These are phyloP conservation scores for Latrodectus hesperus DNA, from an alignment of 2,888 invertebrate genomes.

Conservation along the genomic window DNA sequence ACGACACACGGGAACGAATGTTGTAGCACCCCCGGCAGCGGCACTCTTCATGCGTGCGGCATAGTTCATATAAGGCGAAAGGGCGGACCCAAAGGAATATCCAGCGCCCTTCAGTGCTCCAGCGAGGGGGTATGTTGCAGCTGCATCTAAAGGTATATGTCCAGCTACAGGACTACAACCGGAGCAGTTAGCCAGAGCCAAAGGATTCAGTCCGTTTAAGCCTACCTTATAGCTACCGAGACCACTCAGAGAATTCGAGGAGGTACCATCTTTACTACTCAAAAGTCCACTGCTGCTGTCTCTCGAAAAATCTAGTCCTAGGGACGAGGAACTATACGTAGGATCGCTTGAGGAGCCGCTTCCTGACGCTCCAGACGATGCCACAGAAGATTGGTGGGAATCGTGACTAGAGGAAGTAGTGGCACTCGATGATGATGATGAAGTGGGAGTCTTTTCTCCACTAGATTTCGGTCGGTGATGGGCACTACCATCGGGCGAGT, in stretches of 20 bases:
- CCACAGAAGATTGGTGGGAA: constrained; percentile 45
- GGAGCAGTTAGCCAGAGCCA: constrained; percentile 70
- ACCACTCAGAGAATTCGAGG: constrained; percentile 56
- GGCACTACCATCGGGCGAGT: constrained; percentile 49
- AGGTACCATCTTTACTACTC: constrained; percentile 69
- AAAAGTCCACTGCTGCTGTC: constrained; percentile 68
- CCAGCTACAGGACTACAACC: constrained; percentile 71
- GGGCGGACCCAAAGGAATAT: constrained; percentile 74
- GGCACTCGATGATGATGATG: constrained; percentile 42
- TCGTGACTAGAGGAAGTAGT: constrained; percentile 47
- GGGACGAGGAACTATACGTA: constrained; percentile 67
- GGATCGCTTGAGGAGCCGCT: constrained; percentile 58
- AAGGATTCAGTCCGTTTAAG: constrained; percentile 71
- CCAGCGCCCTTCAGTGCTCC: constrained; percentile 66
- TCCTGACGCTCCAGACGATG: constrained; percentile 42
- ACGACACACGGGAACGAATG: constrained; percentile 91
- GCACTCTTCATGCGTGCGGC: constrained; percentile 95
- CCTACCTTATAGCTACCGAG: constrained; percentile 75
- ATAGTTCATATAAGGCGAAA: constrained; percentile 90
- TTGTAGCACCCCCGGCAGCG: constrained; percentile 90
- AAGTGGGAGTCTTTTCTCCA: constrained; percentile 68
- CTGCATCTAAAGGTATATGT: constrained; percentile 77
- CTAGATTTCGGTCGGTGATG: constrained; percentile 49
- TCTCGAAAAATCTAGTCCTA: constrained; percentile 62
- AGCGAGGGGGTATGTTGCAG: constrained; percentile 70